Evolutionary conservation across 2,888 invertebrate genomes (phyloP).

Genomic region (Lordiphosa andalusiaca): DNA sequence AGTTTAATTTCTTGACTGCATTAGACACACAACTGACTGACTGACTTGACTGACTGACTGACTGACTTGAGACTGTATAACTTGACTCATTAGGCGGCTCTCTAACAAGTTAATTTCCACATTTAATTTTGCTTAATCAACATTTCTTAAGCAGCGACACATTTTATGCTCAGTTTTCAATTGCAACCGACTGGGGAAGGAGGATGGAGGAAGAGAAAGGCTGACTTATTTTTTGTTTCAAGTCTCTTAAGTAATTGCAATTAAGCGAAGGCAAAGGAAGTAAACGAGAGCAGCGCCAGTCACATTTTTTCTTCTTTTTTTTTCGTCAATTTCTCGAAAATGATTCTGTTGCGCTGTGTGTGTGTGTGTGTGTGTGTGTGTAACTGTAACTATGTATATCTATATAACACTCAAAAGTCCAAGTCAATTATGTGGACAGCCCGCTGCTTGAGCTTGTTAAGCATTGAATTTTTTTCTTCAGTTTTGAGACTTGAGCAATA

Average conservation of each 20-base stretch:
- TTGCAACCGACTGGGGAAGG: constrained; percentile 31
- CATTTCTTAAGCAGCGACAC: constrained; percentile 13
- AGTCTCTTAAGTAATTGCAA: constrained; percentile 66
- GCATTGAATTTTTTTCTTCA: constrained; percentile 26
- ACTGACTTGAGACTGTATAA: no score
- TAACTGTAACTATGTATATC: constrained; percentile 25
- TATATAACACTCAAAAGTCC: constrained; percentile 44
- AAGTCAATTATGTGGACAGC: constrained; percentile 61
- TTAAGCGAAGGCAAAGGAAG: constrained; percentile 61
- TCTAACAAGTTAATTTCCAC: constrained; percentile 57
- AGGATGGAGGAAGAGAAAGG: background rate
- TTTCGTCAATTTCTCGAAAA: constrained; percentile 18
- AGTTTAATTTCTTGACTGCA: background rate
- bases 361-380: constrained; percentile 12
- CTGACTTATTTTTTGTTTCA: constrained; percentile 28
- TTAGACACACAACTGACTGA: constrained; percentile 8
- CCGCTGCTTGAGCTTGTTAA: constrained; percentile 60
- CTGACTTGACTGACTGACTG: background rate
- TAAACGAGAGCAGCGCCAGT: constrained; percentile 13
- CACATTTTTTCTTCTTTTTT: constrained; percentile 10
- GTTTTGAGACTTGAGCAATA: constrained; percentile 15
- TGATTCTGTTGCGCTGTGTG: constrained; percentile 9
- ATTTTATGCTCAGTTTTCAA: constrained; percentile 49
- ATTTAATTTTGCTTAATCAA: constrained; percentile 61
- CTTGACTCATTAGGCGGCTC: constrained; percentile 34